Evolutionary conservation across 2,888 invertebrate genomes (phyloP).

Genomic region (Rotaria sp.): DNA sequence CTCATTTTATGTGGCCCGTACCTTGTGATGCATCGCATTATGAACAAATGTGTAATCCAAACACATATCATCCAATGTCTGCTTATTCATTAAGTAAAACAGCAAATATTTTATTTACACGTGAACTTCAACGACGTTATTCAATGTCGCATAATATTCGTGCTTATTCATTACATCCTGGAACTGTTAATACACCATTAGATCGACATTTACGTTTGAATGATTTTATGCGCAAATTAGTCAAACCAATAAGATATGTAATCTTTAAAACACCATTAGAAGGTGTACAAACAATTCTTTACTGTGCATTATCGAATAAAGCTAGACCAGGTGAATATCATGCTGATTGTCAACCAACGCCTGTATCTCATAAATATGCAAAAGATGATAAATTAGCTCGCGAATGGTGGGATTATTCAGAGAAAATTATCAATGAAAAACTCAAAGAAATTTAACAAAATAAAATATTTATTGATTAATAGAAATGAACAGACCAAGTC

Average conservation of each 20-base stretch:
- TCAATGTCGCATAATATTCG: neutral
- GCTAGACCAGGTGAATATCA: neutral
- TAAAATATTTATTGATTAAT: neutral
- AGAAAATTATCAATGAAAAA: neutral
- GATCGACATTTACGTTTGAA: neutral
- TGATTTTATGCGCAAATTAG: neutral
- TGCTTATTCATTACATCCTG: conserved; percentile 28
- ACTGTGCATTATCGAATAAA: conserved; percentile 6
- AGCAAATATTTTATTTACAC: conserved; percentile 16
- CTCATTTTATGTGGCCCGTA: conserved; percentile 43
- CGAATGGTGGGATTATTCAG: neutral
- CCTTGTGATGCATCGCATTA: neutral
- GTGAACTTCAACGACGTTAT: conserved; percentile 2
- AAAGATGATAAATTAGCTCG: neutral
- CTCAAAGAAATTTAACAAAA: neutral
- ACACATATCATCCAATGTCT: neutral
- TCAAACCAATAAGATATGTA: neutral
- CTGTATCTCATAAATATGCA: neutral
- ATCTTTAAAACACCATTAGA: neutral
- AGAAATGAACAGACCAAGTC: too few relatives aligned
- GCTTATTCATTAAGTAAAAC: conserved; percentile 1
- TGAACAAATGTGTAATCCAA: neutral
- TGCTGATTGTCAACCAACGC: neutral
- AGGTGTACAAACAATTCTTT: neutral
- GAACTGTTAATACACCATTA: neutral